Base-by-base conservation (phyloP, 2,888 invertebrate species). In the Campoletis raptor region DNA sequence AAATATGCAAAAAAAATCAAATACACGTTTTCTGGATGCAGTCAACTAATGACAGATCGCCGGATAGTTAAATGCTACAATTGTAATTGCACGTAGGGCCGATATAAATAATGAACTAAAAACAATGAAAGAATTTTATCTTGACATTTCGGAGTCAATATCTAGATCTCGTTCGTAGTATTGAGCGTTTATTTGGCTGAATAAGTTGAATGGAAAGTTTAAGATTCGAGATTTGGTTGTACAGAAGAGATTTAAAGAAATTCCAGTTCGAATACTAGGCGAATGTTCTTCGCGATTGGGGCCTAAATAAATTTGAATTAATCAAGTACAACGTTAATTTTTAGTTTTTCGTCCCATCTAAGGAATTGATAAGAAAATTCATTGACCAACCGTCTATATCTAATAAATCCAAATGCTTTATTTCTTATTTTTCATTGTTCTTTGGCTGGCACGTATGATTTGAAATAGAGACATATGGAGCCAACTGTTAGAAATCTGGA, bases 51-150 rank as follows among this genome's bases (percentile, higher is more conserved):
- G n/a, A 2, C 21, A 12, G n/a, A 24, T 57, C 21, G 9, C 21
- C 48, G 24, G 18, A 4, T 61, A 18, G 52, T 67, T 12, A 67
- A 72, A 67, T 74, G 24, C 21, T 74, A 74, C 21, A 64, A 61
- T 64, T 72, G 61, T 40, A 45, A 73, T 77, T 77, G 81, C 57
- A 77, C 52, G 70, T 54, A 36, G 66, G 45, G 77, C 57, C 77
- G 45, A 52, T 67, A 48, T 21, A 21, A 69, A 76, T 76, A 52
- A 77, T 3, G 24, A 66, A 74, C 12, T 7, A 9, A 48, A 15
- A 52, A 54, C 15, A 30, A 61, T 61, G 4, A 2, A 45, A 52
- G 5, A 24, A 76, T 21, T 15, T 64, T 54, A 10, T 24, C 52
- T 77, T 40, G 15, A 21, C 70, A 66, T 24, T 24, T 66, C 36